Evolutionary conservation across 2,888 invertebrate species (phyloP), one percentile per base, ranked within the genome.

Genomic region (Patella depressa): DNA sequence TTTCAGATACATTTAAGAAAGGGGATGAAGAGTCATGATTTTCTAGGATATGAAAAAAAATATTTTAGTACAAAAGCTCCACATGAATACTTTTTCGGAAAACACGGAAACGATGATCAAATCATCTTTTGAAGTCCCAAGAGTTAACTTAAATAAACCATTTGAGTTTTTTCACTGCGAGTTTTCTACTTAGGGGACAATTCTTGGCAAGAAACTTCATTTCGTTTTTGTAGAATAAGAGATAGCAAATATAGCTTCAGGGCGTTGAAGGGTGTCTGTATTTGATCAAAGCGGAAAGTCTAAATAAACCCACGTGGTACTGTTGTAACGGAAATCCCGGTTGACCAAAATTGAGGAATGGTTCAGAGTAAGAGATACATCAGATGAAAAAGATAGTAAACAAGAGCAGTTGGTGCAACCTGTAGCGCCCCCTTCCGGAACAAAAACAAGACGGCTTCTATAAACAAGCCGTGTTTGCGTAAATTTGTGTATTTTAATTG

Each of bases 281-380:
- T 76, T 76, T 54, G 72, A 53, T 72, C 72, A 53, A 53, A 72
- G 59, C 29, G 29, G 76, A 53, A 57, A 76, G 71, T 34, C 24
- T 59, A 76, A 76, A 76, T 65, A 76, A 73, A 55, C 54, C 57
- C 76, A 72, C 76, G 76, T 72, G 76, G 73, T 69, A 29, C 65
- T 72, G 73, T 45, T 34, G 65, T 72, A 69, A 72, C 73, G 72
- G 65, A 53, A 24, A 69, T 24, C 73, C 45, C 54, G 72, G 73
- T 72, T 73, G 76, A 65, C 57, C 55, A 69, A 73, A 24, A 55
- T 53, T 72, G 59, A 53, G 73, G 54, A 72, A 69, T 72, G 65
- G n/a, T 69, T 53, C 53, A 53, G 15, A 24, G 19, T 45, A 45
- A 59, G 53, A 59, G 34, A 53, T 53, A 71, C 54, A 72, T 57